phyloP scores from a whole-genome alignment of 2,888 invertebrate species.

The Leptura quadrifasciata region DNA sequence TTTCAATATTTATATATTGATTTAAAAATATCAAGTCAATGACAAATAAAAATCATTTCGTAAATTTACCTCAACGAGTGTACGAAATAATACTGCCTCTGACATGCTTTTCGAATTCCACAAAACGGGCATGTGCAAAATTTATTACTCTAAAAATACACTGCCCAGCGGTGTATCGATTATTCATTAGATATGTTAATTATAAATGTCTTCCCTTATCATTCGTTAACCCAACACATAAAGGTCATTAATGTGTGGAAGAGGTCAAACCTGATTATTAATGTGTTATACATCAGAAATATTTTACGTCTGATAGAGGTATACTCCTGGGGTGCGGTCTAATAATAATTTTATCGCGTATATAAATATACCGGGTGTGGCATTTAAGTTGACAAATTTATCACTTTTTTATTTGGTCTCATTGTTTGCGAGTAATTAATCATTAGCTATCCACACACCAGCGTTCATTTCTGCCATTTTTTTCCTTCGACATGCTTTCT shows the following conservation, averaged over 20 bases:
- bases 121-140: not conserved
- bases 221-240: not conserved
- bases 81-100: no score
- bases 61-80: no score
- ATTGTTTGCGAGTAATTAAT: no score
- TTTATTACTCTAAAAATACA: not conserved
- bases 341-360: not conserved
- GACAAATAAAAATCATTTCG: no score
- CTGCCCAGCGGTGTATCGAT: not conserved
- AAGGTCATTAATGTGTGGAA: not conserved
- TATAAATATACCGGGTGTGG: not conserved
- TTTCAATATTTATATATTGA: no score
- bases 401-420: no score
- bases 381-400: no score
- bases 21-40: no score
- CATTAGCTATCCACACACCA: no score
- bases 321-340: not conserved
- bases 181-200: constrained; percentile 7
- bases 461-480: no score
- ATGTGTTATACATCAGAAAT: not conserved
- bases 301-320: not conserved
- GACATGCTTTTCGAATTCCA: not conserved
- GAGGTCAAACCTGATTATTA: not conserved
- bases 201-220: constrained; percentile 7
- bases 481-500: no score